phyloP scores from a whole-genome alignment of 2,113 vertebrate species.

The Fukomys damarensis region DNA sequence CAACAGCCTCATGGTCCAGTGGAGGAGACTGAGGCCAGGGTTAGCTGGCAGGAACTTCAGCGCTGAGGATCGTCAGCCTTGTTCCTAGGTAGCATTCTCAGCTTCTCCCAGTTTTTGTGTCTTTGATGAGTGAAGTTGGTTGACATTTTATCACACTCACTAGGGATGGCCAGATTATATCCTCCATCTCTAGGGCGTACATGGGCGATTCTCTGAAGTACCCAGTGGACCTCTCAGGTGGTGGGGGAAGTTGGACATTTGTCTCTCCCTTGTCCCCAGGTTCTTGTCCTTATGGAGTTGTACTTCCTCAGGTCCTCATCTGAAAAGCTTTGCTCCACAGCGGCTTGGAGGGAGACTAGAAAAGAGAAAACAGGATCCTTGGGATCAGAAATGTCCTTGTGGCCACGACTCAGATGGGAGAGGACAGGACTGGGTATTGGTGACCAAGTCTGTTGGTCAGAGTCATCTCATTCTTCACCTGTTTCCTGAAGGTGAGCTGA shows the following conservation, averaged over 20 bases:
- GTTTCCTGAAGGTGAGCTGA: background rate
- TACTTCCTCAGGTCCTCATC: background rate
- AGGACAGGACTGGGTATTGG: background rate
- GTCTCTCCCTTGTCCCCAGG: background rate
- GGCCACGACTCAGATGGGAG: background rate
- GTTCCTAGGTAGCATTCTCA: rapidly evolving
- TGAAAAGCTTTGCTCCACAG: background rate
- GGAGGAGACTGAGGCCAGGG: background rate
- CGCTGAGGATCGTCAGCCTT: rapidly evolving
- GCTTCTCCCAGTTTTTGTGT: background rate
- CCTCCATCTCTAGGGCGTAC: rapidly evolving
- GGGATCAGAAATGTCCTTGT: background rate
- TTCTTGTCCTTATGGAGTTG: background rate
- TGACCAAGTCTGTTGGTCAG: rapidly evolving
- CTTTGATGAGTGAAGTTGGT: background rate
- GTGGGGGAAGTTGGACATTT: background rate
- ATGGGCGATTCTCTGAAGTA: background rate
- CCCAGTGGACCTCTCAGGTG: background rate
- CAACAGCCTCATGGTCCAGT: background rate
- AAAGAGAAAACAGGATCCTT: background rate
- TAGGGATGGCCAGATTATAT: background rate
- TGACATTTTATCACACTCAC: background rate
- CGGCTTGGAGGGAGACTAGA: background rate
- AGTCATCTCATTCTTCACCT: background rate
- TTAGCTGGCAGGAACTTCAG: rapidly evolving